phyloP scores from a whole-genome alignment of 1,140 invertebrate species.

The Rhagoletis pomonella region DNA sequence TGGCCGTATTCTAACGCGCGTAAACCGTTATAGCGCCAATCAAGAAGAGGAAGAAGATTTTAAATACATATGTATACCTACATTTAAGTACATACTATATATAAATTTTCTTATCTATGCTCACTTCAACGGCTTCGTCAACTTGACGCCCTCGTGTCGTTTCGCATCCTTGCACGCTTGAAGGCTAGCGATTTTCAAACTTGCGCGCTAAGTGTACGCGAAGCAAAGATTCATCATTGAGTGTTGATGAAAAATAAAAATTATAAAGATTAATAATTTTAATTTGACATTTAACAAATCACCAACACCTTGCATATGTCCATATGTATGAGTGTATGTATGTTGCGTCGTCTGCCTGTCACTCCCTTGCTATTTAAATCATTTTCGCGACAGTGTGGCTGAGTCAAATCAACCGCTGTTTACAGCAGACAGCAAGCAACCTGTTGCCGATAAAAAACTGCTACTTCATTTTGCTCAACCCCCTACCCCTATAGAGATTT shows the following conservation, averaged over 20 bases:
- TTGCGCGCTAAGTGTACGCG: not conserved
- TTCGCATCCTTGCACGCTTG: too few species aligned
- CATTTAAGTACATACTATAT: too few species aligned
- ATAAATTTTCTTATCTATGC: too few species aligned
- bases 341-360: not conserved
- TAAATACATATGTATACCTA: too few species aligned
- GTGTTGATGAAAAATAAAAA: not conserved
- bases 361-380: too few species aligned
- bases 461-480: not conserved
- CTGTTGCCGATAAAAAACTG: constrained; percentile 31
- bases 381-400: not conserved
- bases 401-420: not conserved
- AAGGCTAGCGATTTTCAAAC: not conserved
- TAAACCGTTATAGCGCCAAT: too few species aligned
- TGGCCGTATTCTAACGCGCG: too few species aligned
- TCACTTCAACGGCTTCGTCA: too few species aligned
- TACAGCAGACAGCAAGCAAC: not conserved
- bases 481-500: not conserved
- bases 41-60: too few species aligned
- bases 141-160: too few species aligned
- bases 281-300: constrained; percentile 54
- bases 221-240: not conserved
- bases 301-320: not conserved
- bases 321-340: not conserved
- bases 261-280: constrained; percentile 36